A percentile compares a stretch with the other conserved stretches of the same genome.
These are phyloP conservation scores for Numenius arquata DNA, from an alignment of 2,113 vertebrate genomes.

Conservation along the genomic window DNA sequence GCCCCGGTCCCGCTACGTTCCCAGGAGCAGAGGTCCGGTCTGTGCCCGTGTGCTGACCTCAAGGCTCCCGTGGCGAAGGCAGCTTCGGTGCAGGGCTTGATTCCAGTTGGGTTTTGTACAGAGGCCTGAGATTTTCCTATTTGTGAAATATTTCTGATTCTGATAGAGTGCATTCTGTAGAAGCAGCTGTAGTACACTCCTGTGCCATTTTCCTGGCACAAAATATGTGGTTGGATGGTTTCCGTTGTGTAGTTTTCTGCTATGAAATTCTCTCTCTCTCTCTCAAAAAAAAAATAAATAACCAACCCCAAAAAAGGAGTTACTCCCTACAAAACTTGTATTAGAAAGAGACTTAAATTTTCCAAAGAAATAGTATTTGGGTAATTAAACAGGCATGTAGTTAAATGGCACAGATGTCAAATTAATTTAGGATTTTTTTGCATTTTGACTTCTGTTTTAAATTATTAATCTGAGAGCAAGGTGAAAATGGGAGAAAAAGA, in stretches of 20 bases:
- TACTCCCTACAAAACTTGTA: not conserved
- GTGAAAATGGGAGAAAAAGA: not conserved
- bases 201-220: conserved; percentile 3
- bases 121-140: not conserved
- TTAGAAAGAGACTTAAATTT: not conserved
- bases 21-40: rapidly evolving
- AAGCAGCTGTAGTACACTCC: conserved; percentile 8
- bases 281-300: not conserved
- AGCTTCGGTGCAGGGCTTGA: not conserved
- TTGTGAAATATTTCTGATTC: not conserved
- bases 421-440: not conserved
- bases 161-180: not conserved
- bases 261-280: not conserved
- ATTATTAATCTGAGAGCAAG: not conserved
- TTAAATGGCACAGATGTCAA: not conserved
- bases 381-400: not conserved
- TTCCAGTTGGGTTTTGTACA: not conserved
- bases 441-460: conserved; percentile 3
- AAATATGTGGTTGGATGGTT: not conserved
- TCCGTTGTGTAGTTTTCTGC: not conserved
- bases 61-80: rapidly evolving
- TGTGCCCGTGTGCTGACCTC: not conserved
- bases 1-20: rapidly evolving
- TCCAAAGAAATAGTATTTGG: not conserved
- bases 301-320: no score